Evolutionary conservation across 2,888 invertebrate species (phyloP), one percentile per base, ranked within the genome.

Genomic region (Rhopalosiphum nymphaeae): DNA sequence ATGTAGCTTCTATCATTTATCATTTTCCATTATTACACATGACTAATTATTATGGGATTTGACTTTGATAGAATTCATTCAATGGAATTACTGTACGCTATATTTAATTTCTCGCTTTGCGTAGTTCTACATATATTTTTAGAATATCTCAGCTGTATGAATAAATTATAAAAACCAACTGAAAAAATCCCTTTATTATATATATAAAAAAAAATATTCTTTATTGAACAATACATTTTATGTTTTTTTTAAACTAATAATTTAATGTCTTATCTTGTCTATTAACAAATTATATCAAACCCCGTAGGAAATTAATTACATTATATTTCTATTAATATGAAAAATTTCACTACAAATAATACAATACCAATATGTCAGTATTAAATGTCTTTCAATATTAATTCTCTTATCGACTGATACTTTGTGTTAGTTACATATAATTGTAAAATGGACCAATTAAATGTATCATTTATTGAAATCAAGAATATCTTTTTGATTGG

Each of bases 381-480:
- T 56, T 86, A 87, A 86, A 87, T 49, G 36, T 92, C 53, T 91
- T 56, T 85, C 56, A 53, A 84, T 78, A 92, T 86, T 92, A 61
- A 61, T 87, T 46, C 86, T 67, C 13, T 25, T 36, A 61, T 87
- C 36, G 87, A 92, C 92, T 92, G 92, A 92, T 87, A 57, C 49
- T 61, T 61, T 87, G 36, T 87, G 61, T 36, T 87, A 46, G 87
- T 61, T 85, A 44, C 86, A 87, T 49, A 92, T 92, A 56, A 87
- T 61, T 61, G 57, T 61, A 87, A 56, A 87, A 61, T 61, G 57
- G 86, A 87, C 86, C 92, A 92, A 87, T 49, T 85, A 57, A 91
- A 91, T 85, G 56, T 91, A 42, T 91, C 91, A 56, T 84, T 56
- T 85, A 78, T 36, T 56, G 16, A 53, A 49, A 91, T 16, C 56